phyloP scores from a whole-genome alignment of 2,888 invertebrate genomes.

The Leptopilina drosophilae region DNA sequence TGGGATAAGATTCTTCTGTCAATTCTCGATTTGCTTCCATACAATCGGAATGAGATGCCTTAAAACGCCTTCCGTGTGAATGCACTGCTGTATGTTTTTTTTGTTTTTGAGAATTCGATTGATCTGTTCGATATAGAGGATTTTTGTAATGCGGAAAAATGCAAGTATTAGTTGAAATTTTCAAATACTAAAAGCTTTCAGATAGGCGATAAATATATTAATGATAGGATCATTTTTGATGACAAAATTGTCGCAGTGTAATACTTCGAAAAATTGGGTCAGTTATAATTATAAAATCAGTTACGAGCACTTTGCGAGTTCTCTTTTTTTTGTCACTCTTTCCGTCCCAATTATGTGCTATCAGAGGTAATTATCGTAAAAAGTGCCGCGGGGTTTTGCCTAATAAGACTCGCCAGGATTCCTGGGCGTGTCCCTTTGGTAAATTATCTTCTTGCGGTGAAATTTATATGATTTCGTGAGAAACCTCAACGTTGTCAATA shows the following conservation, averaged over 20 bases:
- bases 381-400: not conserved
- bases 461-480: constrained; percentile 32
- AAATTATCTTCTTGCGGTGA: constrained; percentile 20
- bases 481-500: constrained; percentile 3
- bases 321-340: constrained; percentile 31
- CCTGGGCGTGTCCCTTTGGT: constrained; percentile 31
- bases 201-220: too few species aligned
- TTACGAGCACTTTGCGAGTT: constrained; percentile 8
- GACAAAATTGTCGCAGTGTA: too few species aligned
- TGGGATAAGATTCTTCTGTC: constrained; percentile 37
- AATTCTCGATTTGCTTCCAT: constrained; percentile 20
- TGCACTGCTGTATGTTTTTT: not conserved
- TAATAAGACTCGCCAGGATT: constrained; percentile 24
- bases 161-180: not conserved
- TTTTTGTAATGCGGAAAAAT: not conserved
- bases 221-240: too few species aligned
- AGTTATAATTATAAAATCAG: constrained; percentile 34
- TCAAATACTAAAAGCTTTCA: not conserved
- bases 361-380: constrained; percentile 27
- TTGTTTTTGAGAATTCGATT: not conserved
- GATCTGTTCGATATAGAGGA: not conserved
- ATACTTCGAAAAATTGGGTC: constrained; percentile 23
- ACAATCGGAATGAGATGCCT: not conserved
- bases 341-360: constrained; percentile 32
- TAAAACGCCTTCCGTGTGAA: constrained; percentile 16